These are phyloP conservation scores for Osmerus mordax DNA, from an alignment of 2,113 vertebrate genomes.

Conservation along the genomic window DNA sequence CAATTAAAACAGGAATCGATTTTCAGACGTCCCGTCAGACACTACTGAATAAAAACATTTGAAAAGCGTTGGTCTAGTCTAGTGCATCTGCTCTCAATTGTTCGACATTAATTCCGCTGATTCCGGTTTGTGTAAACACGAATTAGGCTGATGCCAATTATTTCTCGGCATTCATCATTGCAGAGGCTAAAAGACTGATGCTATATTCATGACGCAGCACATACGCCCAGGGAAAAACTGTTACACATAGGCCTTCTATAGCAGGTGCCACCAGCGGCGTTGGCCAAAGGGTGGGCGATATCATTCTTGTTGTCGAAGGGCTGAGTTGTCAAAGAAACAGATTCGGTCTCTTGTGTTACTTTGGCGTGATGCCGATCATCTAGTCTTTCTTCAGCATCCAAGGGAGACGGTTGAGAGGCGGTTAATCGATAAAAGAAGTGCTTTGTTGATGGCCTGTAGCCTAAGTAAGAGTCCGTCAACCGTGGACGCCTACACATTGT, in stretches of 20 bases:
- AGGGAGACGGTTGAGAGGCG: conserved; percentile 50
- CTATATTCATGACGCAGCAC: not conserved
- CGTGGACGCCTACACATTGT: not conserved
- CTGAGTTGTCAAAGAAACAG: conserved; percentile 2
- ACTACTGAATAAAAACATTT: no score
- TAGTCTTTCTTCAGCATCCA: conserved; percentile 9
- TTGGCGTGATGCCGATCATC: not conserved
- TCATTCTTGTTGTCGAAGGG: conserved; percentile 13
- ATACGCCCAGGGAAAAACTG: not conserved
- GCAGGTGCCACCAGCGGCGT: not conserved
- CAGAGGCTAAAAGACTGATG: not conserved
- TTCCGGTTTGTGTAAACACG: not conserved
- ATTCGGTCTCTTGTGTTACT: conserved; percentile 6
- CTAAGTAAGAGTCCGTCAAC: conserved; percentile 9
- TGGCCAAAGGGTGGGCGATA: conserved; percentile 23
- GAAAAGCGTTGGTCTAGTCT: no score
- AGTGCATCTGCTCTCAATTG: not conserved
- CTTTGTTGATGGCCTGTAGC: conserved; percentile 41
- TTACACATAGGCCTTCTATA: not conserved
- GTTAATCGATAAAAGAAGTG: conserved; percentile 61
- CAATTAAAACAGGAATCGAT: not conserved
- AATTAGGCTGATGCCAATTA: not conserved
- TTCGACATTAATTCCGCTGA: not conserved
- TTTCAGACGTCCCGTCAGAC: no score
- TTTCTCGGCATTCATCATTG: no score